Conservation (phyloP, 2,113 vertebrate species). For the Carettochelys insculpta region DNA sequence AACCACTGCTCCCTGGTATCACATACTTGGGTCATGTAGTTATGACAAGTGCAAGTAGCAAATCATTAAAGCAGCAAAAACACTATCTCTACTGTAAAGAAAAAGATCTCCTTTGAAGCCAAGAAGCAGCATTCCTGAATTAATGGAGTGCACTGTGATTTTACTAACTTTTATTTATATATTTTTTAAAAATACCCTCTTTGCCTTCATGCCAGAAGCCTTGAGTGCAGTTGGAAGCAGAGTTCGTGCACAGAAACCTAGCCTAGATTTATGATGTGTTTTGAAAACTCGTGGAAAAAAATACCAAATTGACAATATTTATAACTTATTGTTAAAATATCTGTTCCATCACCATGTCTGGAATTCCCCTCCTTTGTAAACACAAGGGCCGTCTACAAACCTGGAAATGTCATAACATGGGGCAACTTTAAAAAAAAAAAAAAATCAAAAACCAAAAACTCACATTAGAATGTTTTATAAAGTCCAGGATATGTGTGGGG, state of each 20-base stretch:
- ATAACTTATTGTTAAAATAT: constrained; percentile 52
- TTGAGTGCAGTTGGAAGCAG: constrained; percentile 64
- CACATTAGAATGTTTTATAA: neutral
- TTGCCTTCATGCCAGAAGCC: constrained; percentile 67
- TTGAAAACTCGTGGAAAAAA: constrained; percentile 69
- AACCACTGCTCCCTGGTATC: neutral
- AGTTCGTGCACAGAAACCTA: constrained; percentile 68
- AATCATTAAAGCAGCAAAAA: constrained; percentile 76
- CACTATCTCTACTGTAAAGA: constrained; percentile 58
- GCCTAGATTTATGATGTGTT: constrained; percentile 79
- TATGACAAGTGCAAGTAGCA: constrained; percentile 81
- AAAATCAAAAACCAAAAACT: neutral
- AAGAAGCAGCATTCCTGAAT: constrained; percentile 77
- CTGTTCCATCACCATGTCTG: constrained; percentile 61
- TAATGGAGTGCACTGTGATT: constrained; percentile 81
- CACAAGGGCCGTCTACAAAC: constrained; percentile 30
- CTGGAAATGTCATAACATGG: constrained; percentile 24
- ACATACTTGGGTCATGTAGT: constrained; percentile 69
- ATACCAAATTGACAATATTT: constrained; percentile 61
- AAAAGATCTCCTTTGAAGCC: constrained; percentile 77
- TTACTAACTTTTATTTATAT: constrained; percentile 80
- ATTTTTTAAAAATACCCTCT: constrained; percentile 8
- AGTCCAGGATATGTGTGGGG: neutral
- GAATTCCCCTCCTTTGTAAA: constrained; percentile 73
- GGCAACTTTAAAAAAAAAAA: constrained; percentile 25